Conservation (phyloP, 1,140 invertebrate genomes). For the Acromyrmex echinatior region DNA sequence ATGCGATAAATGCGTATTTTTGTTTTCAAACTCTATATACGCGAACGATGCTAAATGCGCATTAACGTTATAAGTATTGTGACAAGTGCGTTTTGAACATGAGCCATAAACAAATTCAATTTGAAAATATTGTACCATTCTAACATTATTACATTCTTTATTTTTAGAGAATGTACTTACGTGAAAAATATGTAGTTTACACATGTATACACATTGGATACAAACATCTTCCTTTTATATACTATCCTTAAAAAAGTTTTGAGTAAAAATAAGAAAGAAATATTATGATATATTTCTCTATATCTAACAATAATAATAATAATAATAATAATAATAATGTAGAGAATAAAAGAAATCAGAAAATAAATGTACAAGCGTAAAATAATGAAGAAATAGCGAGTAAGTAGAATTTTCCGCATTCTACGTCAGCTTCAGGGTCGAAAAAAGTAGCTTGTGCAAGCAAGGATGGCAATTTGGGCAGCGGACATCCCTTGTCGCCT, state of each 20-base stretch:
- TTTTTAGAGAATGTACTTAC: background rate
- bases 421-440: background rate
- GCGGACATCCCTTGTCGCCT: constrained; percentile 74
- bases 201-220: too few relatives aligned
- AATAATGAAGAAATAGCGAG: background rate
- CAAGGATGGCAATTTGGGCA: constrained; percentile 69
- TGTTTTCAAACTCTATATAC: too few relatives aligned
- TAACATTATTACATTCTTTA: background rate
- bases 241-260: background rate
- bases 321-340: too few relatives aligned
- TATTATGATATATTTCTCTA: background rate
- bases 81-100: too few relatives aligned
- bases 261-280: background rate
- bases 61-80: too few relatives aligned
- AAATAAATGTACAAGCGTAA: background rate
- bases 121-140: background rate
- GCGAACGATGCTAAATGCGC: too few relatives aligned
- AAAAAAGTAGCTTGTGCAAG: constrained; percentile 57
- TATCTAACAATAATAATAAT: too few relatives aligned
- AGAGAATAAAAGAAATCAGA: background rate
- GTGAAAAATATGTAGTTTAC: too few relatives aligned
- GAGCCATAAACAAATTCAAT: background rate
- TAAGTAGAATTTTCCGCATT: background rate
- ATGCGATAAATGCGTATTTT: too few relatives aligned
- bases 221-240: background rate